phyloP scores from a whole-genome alignment of 2,888 invertebrate genomes.

The Eurytoma adleriae region DNA sequence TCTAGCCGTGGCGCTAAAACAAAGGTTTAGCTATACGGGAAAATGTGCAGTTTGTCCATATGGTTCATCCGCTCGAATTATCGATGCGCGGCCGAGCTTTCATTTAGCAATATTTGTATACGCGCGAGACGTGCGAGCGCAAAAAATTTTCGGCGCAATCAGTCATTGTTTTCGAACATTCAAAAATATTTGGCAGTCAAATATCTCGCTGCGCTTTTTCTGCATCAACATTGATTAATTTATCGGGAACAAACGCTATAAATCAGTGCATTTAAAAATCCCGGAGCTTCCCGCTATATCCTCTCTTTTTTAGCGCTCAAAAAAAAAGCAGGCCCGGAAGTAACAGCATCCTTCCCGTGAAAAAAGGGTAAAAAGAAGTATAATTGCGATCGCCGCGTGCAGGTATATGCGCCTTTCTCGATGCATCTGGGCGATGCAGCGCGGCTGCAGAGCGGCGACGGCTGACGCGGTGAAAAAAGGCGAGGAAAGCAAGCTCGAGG shows the following conservation, averaged over 20 bases:
- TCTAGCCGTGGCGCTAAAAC: background rate
- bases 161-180: conserved; percentile 39
- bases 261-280: conserved; percentile 14
- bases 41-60: conserved; percentile 21
- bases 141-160: conserved; percentile 43
- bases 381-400: no score
- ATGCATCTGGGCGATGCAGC: conserved; percentile 8
- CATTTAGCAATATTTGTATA: conserved; percentile 39
- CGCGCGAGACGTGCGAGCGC: background rate
- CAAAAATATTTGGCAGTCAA: conserved; percentile 45
- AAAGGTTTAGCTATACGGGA: conserved; percentile 38
- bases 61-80: conserved; percentile 43
- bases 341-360: background rate
- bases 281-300: background rate
- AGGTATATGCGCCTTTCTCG: background rate
- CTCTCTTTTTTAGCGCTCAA: background rate
- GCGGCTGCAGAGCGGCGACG: background rate
- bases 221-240: conserved; percentile 45
- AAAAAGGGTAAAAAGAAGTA: background rate
- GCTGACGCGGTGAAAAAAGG: background rate
- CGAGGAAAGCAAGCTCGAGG: conserved; percentile 4
- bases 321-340: background rate
- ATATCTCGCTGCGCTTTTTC: conserved; percentile 24
- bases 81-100: conserved; percentile 36
- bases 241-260: conserved; percentile 33